phyloP scores from a whole-genome alignment of 2,888 invertebrate genomes.

The Drosophila macrospina region DNA sequence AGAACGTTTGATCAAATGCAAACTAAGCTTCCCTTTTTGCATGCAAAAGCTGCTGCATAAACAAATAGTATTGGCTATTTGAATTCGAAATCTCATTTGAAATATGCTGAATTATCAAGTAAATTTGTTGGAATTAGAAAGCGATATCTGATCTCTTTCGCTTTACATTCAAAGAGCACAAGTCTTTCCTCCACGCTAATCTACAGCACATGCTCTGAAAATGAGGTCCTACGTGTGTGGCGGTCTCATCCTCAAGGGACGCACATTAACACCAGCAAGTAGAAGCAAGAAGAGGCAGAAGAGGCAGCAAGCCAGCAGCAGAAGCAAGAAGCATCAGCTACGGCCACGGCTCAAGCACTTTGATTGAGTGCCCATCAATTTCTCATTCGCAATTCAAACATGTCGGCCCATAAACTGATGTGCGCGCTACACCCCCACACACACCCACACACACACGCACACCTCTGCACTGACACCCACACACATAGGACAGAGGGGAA shows the following conservation, averaged over 20 bases:
- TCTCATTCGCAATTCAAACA: conserved; percentile 80
- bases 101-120: no score
- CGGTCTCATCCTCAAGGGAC: conserved; percentile 40
- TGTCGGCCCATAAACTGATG: conserved; percentile 72
- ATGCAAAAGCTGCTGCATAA: no score
- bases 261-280: conserved; percentile 64
- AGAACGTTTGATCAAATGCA: no score
- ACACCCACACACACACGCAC: conserved; percentile 16
- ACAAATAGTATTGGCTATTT: no score
- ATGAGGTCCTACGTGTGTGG: conserved; percentile 8
- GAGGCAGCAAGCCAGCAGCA: no score
- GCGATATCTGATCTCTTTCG: no score
- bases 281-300: no score
- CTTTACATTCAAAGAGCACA: no score
- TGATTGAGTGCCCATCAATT: conserved; percentile 81
- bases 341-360: conserved; percentile 58
- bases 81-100: no score
- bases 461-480: conserved; percentile 1
- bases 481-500: no score
- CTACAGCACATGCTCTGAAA: conserved; percentile 49
- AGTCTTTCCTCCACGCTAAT: conserved; percentile 42
- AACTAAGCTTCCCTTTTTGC: no score
- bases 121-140: no score
- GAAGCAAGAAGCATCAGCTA: neutral
- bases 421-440: conserved; percentile 20